Evolutionary conservation across 2,888 invertebrate genomes (phyloP).

Genomic region (Myopa testacea): DNA sequence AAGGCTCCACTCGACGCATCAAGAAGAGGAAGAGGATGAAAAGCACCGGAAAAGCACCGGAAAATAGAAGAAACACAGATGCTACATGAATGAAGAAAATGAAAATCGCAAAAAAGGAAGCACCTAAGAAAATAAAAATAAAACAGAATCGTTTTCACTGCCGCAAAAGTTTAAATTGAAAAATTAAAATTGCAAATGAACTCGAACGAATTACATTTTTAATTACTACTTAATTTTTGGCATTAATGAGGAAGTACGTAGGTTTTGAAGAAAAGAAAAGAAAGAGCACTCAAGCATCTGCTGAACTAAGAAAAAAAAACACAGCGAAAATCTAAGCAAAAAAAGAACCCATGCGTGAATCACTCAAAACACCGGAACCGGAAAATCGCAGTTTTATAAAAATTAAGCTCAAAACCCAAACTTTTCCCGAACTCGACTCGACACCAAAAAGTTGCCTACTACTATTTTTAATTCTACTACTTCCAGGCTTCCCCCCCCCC

Average conservation of each 20-base stretch:
- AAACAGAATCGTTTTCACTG: not conserved
- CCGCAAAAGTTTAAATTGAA: conserved; percentile 32
- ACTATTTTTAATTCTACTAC: not conserved
- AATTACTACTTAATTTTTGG: conserved; percentile 32
- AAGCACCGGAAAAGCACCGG: no score
- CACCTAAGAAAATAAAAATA: not conserved
- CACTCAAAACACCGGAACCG: not conserved
- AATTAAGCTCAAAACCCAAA: not conserved
- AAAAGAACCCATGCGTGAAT: not conserved
- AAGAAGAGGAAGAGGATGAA: not conserved
- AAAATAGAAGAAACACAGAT: no score
- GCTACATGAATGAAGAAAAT: no score
- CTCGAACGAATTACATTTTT: conserved; percentile 23
- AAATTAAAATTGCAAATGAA: conserved; percentile 37
- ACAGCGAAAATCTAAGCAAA: no score
- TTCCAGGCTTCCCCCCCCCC: no score
- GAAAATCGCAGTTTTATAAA: not conserved
- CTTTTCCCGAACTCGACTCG: not conserved
- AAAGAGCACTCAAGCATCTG: not conserved
- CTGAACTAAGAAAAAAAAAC: not conserved
- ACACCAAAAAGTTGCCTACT: not conserved
- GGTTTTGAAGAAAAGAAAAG: not conserved
- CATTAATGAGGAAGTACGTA: not conserved
- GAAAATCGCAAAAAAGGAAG: not conserved
- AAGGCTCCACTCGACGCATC: not conserved